A percentile compares a stretch with the other conserved stretches of the same genome.
These are phyloP conservation scores for Actias luna DNA, from an alignment of 2,888 invertebrate species.

Conservation along the genomic window DNA sequence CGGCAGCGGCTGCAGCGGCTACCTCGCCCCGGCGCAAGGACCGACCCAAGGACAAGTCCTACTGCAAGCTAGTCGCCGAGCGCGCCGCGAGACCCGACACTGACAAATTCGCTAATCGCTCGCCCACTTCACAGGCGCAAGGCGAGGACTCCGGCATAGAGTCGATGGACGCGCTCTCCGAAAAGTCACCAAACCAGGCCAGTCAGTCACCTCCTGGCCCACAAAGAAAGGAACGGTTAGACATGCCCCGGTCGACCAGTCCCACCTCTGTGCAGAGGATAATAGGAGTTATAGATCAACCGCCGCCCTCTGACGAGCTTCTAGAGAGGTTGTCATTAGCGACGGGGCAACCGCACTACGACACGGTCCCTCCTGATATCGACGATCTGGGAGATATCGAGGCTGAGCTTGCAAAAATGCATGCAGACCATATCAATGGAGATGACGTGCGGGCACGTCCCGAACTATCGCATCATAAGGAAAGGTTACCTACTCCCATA, in stretches of 20 bases:
- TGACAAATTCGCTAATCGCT: slow-evolving; percentile 67
- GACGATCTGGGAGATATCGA: slow-evolving; percentile 85
- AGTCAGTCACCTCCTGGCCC: slow-evolving; percentile 85
- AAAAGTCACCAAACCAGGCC: slow-evolving; percentile 94
- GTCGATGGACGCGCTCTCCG: slow-evolving; percentile 96
- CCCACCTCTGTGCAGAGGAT: slow-evolving; percentile 75
- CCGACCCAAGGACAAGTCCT: slow-evolving; percentile 78
- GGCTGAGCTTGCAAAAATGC: slow-evolving; percentile 87
- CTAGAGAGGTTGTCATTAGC: slow-evolving; percentile 54
- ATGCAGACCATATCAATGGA: slow-evolving; percentile 69
- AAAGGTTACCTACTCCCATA: slow-evolving; percentile 33
- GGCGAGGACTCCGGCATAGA: slow-evolving; percentile 96
- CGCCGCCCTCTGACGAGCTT: slow-evolving; percentile 58
- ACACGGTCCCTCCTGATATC: slow-evolving; percentile 65
- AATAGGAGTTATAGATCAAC: slow-evolving; percentile 61
- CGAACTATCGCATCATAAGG: slow-evolving; percentile 34
- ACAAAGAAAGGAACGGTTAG: slow-evolving; percentile 67
- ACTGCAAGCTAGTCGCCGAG: slow-evolving; percentile 80
- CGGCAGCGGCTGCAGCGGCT: no score
- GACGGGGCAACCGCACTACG: slow-evolving; percentile 54
- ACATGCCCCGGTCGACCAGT: slow-evolving; percentile 69
- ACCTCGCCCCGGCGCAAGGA: slow-evolving; percentile 62
- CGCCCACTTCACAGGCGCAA: slow-evolving; percentile 80
- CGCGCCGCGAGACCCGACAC: slow-evolving; percentile 52
- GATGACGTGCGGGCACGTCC: slow-evolving; percentile 46